Conservation (phyloP, 2,888 invertebrate species). For the Trimorus sp. region DNA sequence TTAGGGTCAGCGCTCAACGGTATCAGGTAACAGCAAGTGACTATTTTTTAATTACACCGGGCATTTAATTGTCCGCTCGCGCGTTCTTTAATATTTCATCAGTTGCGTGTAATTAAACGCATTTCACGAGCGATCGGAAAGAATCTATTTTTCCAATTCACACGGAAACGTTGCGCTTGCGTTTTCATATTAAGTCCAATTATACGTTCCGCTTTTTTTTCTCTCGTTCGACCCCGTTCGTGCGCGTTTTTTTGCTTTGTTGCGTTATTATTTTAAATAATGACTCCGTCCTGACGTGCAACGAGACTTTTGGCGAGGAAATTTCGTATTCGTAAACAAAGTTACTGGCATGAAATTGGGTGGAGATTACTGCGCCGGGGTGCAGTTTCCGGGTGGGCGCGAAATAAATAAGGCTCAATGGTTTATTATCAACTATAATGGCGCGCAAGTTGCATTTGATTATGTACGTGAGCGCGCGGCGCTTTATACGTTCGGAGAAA, state of each 20-base stretch:
- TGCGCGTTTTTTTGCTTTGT: not conserved
- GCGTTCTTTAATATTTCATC: slow-evolving; percentile 29
- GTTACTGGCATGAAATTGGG: slow-evolving; percentile 45
- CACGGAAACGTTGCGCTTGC: no score
- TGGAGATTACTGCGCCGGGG: slow-evolving; percentile 22
- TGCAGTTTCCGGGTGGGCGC: slow-evolving; percentile 4
- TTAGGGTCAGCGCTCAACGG: slow-evolving; percentile 8
- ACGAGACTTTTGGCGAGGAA: slow-evolving; percentile 26
- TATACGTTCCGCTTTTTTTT: no score
- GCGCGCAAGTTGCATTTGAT: slow-evolving; percentile 35
- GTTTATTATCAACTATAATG: slow-evolving; percentile 31
- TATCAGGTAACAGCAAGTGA: not conserved
- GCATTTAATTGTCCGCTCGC: slow-evolving; percentile 19
- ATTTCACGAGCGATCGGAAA: slow-evolving; percentile 21
- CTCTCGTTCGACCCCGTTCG: no score
- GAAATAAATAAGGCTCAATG: slow-evolving; percentile 34
- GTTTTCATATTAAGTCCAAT: no score
- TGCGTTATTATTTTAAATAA: no score
- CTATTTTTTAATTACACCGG: slow-evolving; percentile 10
- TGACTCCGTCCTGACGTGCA: not conserved
- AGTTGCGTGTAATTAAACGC: slow-evolving; percentile 15
- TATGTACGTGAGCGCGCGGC: slow-evolving; percentile 27
- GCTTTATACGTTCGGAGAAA: slow-evolving; percentile 40
- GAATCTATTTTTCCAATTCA: not conserved
- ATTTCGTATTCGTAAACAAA: not conserved